Percentiles rank a stretch among this genome's conserved stretches.
Evolutionary conservation across 2,113 vertebrate genomes (phyloP).

Genomic region (Microcebus ravelobensis): DNA sequence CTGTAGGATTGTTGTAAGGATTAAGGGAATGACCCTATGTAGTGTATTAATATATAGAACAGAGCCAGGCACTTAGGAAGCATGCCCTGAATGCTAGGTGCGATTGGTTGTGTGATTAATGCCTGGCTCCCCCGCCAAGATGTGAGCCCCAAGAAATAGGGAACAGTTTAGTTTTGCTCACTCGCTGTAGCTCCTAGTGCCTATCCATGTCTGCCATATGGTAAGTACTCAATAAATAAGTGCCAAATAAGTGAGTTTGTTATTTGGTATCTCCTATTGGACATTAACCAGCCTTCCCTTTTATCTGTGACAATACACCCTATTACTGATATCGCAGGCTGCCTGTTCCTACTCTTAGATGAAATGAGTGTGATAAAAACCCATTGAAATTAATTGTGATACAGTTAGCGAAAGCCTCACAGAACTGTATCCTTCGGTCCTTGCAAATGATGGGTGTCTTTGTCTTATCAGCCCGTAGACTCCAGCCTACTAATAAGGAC

Average conservation of each 20-base stretch:
- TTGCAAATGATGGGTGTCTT: background rate
- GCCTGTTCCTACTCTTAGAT: background rate
- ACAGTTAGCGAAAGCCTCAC: background rate
- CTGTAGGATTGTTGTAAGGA: background rate
- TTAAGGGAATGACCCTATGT: background rate
- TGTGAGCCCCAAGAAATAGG: background rate
- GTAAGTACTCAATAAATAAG: background rate
- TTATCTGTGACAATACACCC: background rate
- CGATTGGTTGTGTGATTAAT: background rate
- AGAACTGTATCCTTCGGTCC: background rate
- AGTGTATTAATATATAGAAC: background rate
- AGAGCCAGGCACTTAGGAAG: background rate
- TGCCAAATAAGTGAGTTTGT: background rate
- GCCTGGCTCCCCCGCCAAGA: background rate
- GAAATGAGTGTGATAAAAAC: background rate
- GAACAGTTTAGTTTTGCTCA: background rate
- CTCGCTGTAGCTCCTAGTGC: background rate
- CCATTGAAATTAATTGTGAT: background rate
- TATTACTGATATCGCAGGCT: background rate
- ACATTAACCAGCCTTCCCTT: background rate
- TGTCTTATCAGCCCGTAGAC: background rate
- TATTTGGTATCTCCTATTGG: background rate
- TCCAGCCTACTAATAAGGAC: constrained; percentile 49
- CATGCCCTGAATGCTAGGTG: background rate
- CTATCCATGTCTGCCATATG: background rate